Base-by-base conservation (phyloP, 2,113 vertebrate genomes). In the Agelaius phoeniceus region DNA sequence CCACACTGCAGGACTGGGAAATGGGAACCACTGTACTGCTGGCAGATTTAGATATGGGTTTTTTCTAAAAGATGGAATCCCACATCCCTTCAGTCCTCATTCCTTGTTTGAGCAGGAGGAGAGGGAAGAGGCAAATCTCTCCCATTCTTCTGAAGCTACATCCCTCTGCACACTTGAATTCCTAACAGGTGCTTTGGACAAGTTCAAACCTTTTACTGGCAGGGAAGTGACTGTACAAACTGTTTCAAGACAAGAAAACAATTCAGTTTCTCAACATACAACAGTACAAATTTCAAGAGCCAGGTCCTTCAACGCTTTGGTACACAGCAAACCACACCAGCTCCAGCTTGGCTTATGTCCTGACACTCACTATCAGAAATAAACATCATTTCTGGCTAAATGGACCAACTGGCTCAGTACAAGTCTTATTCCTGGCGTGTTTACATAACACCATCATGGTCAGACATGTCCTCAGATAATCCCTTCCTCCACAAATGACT, bases 401-500 rank as follows among this genome's bases (percentile, higher is more conserved):
- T 48, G 58, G 62, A 48, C 85, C 11, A 0, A 16, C 39, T 79
- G 65, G 51, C 67, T 87, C 66, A 55, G 80, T 43, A 52, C 52
- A 81, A 54, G n/a, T 61, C 71, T 91, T 52, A 33, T 21, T 57
- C 54, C 54, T 57, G 54, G 19, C 5, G 3, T 46, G 69, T 96
- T 95, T 96, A 96, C 66, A 92, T 96, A 94, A 92, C 73, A 79
- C 20, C 4, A 0, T 87, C 96, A 87, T 81, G 90, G 91, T 94
- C 84, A 93, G 93, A 91, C 95, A 91, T 68, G 95, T 92, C 96
- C 87, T 74, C 75, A 86, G 79, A 65, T 96, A 94, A 97, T 96
- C 84, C 73, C 69, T 90, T 95, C 86, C 92, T 89, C 87, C 66
- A 72, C 61, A 82, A 57, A 69, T 48, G 59, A 97, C 8, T 91